Evolutionary conservation across 2,113 vertebrate genomes (phyloP), one percentile per base, ranked within the genome.

Genomic region (Nymphicus hollandicus): DNA sequence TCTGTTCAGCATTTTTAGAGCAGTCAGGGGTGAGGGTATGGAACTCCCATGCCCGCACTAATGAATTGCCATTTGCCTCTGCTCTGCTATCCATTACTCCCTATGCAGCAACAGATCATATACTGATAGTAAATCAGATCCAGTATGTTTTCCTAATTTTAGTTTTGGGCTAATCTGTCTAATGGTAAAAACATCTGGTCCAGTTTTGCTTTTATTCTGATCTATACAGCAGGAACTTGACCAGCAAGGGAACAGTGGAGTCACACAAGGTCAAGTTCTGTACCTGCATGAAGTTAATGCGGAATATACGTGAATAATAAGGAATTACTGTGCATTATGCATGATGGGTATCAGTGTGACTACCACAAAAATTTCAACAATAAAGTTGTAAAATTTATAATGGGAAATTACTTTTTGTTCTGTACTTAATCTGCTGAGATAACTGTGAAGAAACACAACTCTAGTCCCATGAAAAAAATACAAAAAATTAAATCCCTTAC

Each of bases 151-250:
- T 98, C 97, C 85, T 98, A 98, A 98, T 98, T 98, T 97, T 91
- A 90, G 83, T 94, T 97, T 98, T 96, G 91, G 96, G 86, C 92
- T 97, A 95, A 95, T 98, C 94, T 97, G 55, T 96, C 91, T 96
- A 97, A 98, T 92, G 97, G 97, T 78, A 97, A 98, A 98, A 98
- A 97, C 98, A 98, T 97, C 97, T 98, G 98, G 97, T 95, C 89
- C 95, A 61, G 93, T 95, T 98, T 97, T 97, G 91, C 94, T 97
- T 98, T 96, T 97, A 97, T 97, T 98, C 95, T 97, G 96, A 96
- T 97, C 95, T 97, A 91, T 98, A 83, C 93, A 97, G 86, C 97
- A 98, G 96, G 96, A 98, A 95, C 76, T 86, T 96, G 89, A 95
- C 96, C 90, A 63, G 94, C 97, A 91, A 96, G 97, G 97, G 98